phyloP scores from a whole-genome alignment of 2,113 vertebrate species.

The Cynoglossus semilaevis region DNA sequence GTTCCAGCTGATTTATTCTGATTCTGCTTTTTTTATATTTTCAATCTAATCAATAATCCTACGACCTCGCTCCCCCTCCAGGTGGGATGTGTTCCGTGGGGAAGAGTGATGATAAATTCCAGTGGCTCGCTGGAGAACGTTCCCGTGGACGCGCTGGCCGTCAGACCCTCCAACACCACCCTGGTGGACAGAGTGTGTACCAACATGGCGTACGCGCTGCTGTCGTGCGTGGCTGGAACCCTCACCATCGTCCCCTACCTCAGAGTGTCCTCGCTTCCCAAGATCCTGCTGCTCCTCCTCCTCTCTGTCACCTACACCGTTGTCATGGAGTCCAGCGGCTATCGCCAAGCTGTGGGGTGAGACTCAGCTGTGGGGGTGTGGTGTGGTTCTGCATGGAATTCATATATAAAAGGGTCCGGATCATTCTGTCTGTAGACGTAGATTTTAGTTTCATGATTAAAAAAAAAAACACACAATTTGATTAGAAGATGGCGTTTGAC shows the following conservation, averaged over 20 bases:
- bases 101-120: constrained; percentile 73
- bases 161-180: constrained; percentile 68
- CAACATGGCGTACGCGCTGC: constrained; percentile 85
- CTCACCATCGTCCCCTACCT: constrained; percentile 91
- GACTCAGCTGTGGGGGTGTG: constrained; percentile 1
- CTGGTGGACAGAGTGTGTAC: constrained; percentile 78
- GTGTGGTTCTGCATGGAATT: not conserved
- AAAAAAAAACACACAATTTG: too few species aligned
- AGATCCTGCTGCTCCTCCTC: constrained; percentile 88
- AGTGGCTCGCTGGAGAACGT: constrained; percentile 78
- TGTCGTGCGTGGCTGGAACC: constrained; percentile 89
- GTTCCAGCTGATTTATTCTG: too few species aligned
- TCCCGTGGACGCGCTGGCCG: constrained; percentile 36
- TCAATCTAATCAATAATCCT: too few species aligned
- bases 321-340: constrained; percentile 91
- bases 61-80: constrained; percentile 45
- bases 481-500: not conserved
- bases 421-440: not conserved
- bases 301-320: constrained; percentile 87
- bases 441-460: too few species aligned
- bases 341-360: constrained; percentile 86
- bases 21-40: too few species aligned
- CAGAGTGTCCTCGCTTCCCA: constrained; percentile 92
- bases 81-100: constrained; percentile 92
- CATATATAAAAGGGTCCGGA: not conserved